These are phyloP conservation scores for Psittacus erithacus DNA, from an alignment of 2,113 vertebrate genomes.

Conservation along the genomic window DNA sequence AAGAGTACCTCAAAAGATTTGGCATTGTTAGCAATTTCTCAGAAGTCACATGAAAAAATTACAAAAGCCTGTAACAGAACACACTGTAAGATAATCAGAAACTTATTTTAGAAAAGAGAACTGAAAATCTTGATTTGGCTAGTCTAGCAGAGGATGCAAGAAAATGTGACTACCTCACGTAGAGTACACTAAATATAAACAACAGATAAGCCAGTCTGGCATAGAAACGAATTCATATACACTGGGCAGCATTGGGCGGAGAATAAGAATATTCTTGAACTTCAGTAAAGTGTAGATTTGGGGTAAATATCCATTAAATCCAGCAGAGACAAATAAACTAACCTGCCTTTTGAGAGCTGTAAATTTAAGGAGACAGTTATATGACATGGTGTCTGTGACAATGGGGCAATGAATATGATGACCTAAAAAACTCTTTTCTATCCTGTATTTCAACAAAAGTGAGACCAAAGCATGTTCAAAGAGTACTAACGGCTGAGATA, in stretches of 20 bases:
- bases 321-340: background rate
- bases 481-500: background rate
- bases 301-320: background rate
- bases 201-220: background rate
- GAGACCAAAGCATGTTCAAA: background rate
- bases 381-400: background rate
- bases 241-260: background rate
- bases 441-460: background rate
- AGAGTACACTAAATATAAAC: background rate
- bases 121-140: background rate
- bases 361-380: background rate
- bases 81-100: background rate
- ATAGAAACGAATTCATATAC: background rate
- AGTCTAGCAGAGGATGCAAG: background rate
- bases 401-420: background rate
- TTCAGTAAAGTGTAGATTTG: background rate
- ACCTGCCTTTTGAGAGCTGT: background rate
- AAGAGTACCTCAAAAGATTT: background rate
- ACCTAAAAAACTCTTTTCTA: background rate
- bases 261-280: background rate
- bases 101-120: background rate
- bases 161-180: accelerated
- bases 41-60: background rate
- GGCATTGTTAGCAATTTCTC: background rate
- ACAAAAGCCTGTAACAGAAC: background rate